Evolutionary conservation across 2,888 invertebrate genomes (phyloP).

Genomic region (Abrostola triplasia): DNA sequence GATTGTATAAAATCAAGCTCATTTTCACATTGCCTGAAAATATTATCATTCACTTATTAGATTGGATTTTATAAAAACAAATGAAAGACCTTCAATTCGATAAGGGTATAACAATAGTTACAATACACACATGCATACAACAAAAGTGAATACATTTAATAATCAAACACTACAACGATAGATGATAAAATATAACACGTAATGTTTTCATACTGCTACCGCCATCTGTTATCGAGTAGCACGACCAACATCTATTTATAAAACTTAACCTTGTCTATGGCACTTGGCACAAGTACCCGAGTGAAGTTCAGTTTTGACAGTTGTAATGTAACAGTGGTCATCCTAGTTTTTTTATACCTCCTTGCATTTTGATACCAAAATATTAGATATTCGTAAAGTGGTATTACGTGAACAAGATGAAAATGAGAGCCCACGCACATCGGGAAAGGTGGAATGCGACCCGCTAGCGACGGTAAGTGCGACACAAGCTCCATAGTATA

Average conservation of each 20-base stretch:
- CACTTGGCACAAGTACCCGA: conserved; percentile 81
- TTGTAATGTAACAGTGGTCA: conserved; percentile 86
- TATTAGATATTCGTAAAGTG: conserved; percentile 87
- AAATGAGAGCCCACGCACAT: conserved; percentile 86
- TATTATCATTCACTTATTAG: no score
- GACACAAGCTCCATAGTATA: conserved; percentile 65
- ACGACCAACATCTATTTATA: conserved; percentile 75
- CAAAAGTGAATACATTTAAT: no score
- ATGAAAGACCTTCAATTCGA: no score
- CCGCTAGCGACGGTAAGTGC: conserved; percentile 86
- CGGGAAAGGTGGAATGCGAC: conserved; percentile 85
- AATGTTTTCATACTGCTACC: conserved; percentile 41
- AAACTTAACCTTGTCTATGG: conserved; percentile 83
- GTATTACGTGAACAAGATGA: conserved; percentile 88
- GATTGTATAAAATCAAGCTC: no score
- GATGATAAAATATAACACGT: neutral
- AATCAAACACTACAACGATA: no score
- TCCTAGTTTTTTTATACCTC: conserved; percentile 85
- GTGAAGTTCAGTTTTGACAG: conserved; percentile 88
- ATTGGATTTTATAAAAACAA: no score
- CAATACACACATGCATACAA: no score
- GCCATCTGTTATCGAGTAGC: conserved; percentile 77
- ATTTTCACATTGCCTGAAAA: no score
- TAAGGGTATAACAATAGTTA: no score
- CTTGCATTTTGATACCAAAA: conserved; percentile 88